Base-by-base conservation (phyloP, 1,140 invertebrate genomes). In the Metaphire vulgaris region DNA sequence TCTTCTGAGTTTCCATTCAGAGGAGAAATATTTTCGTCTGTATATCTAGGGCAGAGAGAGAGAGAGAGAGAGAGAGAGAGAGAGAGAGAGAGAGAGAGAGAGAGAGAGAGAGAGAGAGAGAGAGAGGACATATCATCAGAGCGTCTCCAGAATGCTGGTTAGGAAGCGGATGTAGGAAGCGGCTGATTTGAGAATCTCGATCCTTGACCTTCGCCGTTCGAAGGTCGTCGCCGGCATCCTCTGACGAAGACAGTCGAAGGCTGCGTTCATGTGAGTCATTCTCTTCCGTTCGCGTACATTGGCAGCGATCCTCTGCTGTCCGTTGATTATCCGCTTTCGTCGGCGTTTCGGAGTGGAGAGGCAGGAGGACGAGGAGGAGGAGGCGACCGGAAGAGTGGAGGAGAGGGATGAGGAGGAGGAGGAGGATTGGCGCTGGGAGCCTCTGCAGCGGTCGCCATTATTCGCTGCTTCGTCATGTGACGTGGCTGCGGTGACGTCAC, bases 211-310 rank as follows among this genome's bases (percentile, higher is more conserved):
- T 0, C 97, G 90, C 83, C 98, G 98, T 84, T 99, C 97, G 82
- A 98, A 99, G 0, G 96, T 95, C 84, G 99, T 99, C 0, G 96
- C 98, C 30, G 97, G 97, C 28, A 97, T 95, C 85, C 26, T 32
- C 1, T 67, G 33, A 2, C 82, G 72, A 1, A 84, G 80, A 21
- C 68, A 75, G 72, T 98, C 95, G 82, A 99, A 99, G 1, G 96
- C 96, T 84, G 97, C 94, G 85, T 98, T 99, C 89, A 99, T 87
- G 86, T 97, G 98, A 83, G 96, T 97, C 96, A 98, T 98, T 77
- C 96, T 88, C 32, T 95, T 88, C 69, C 96, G 87, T 84, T 98
- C 96, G 1, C 96, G 90, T 72, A 83, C 78, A 71, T 84, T 84
- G 69, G 83, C 83, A 0, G 83, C 83, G 1, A 79, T 74, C 30